Evolutionary conservation across 2,888 invertebrate genomes (phyloP).

Genomic region (Brachylomia viminalis): DNA sequence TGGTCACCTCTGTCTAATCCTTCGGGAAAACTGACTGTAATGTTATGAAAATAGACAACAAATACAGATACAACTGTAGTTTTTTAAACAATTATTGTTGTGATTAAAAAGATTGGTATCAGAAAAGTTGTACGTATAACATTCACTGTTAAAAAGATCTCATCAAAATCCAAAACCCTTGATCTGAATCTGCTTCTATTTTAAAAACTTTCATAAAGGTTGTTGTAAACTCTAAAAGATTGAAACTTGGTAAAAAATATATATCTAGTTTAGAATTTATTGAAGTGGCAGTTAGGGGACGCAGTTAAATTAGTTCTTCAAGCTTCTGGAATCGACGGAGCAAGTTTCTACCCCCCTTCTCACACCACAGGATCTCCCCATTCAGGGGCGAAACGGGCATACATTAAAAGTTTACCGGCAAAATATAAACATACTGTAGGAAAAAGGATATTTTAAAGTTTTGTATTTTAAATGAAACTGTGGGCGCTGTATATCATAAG

Average conservation of each 20-base stretch:
- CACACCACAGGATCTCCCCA: conserved; percentile 66
- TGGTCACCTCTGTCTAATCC: no score
- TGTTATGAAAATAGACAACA: no score
- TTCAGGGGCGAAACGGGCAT: conserved; percentile 84
- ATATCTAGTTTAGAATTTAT: conserved; percentile 84
- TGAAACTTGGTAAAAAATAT: conserved; percentile 68
- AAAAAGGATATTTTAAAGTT: conserved; percentile 65
- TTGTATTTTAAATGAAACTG: conserved; percentile 66
- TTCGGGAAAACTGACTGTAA: no score
- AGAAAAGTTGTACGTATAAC: background rate
- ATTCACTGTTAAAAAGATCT: background rate
- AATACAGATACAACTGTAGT: no score
- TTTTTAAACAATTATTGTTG: no score
- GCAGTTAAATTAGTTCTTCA: conserved; percentile 89
- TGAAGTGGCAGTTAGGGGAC: conserved; percentile 86
- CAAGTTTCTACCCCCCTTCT: conserved; percentile 79
- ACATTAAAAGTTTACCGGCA: conserved; percentile 88
- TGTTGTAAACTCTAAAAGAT: conserved; percentile 60
- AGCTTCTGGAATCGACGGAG: conserved; percentile 87
- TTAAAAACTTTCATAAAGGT: conserved; percentile 40
- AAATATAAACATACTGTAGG: conserved; percentile 81
- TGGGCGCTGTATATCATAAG: conserved; percentile 57
- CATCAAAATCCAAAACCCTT: conserved; percentile 13
- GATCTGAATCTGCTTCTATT: conserved; percentile 27
- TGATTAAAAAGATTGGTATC: no score